phyloP scores from a whole-genome alignment of 2,797 vertebrate species.

The Pampus argenteus region DNA sequence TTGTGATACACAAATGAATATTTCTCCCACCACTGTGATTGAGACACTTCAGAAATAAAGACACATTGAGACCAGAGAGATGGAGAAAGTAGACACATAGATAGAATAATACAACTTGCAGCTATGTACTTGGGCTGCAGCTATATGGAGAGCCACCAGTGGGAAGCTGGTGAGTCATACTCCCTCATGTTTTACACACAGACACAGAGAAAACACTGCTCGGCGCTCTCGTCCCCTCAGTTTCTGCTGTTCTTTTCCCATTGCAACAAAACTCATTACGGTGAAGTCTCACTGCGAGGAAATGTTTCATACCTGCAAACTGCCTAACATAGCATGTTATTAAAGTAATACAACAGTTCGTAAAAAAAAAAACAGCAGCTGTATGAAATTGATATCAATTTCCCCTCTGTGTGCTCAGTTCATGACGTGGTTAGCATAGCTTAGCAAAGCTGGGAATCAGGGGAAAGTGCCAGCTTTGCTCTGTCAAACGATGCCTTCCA shows the following conservation, averaged over 20 bases:
- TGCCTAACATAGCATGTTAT: constrained; percentile 24
- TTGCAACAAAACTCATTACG: constrained; percentile 41
- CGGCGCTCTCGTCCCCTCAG: too few species aligned
- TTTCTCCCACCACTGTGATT: neutral
- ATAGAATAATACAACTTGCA: constrained; percentile 9
- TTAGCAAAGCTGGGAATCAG: neutral
- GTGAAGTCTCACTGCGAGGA: neutral
- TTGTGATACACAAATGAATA: neutral
- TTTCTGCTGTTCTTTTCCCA: too few species aligned
- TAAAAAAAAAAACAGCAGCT: neutral
- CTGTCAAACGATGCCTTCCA: neutral
- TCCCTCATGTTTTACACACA: constrained; percentile 18
- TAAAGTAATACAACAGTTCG: constrained; percentile 3
- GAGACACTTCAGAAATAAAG: neutral
- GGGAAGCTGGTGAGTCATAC: constrained; percentile 29
- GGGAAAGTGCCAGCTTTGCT: neutral
- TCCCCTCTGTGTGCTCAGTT: neutral
- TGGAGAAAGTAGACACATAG: neutral
- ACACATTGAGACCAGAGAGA: neutral
- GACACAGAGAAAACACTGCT: too few species aligned
- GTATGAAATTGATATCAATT: neutral
- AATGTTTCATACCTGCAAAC: constrained; percentile 15
- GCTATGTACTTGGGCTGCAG: constrained; percentile 7
- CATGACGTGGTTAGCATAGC: neutral
- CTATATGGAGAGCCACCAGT: constrained; percentile 10